Evolutionary conservation across 2,888 invertebrate genomes (phyloP).

Genomic region (Punctoribates punctum): DNA sequence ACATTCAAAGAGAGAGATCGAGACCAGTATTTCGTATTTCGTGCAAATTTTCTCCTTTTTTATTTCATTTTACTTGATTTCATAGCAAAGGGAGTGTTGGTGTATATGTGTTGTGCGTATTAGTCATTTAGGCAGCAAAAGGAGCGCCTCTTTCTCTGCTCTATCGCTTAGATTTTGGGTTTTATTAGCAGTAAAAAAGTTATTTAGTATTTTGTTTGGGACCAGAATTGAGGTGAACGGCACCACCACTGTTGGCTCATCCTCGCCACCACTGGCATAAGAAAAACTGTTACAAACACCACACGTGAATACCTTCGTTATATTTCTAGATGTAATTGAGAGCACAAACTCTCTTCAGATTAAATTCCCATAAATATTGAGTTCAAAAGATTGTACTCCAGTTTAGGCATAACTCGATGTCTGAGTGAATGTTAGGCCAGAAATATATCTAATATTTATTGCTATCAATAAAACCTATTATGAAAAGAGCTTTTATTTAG

Average conservation of each 20-base stretch:
- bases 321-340: background rate
- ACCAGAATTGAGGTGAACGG: constrained; percentile 30
- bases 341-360: background rate
- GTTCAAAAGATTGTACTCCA: too few species aligned
- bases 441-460: too few species aligned
- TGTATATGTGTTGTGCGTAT: background rate
- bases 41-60: constrained; percentile 3
- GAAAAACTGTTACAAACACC: constrained; percentile 19
- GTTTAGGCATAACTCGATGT: too few species aligned
- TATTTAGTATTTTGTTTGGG: background rate
- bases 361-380: background rate
- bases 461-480: constrained; percentile 15
- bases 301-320: constrained; percentile 9
- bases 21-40: background rate
- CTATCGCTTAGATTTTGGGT: background rate
- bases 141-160: constrained; percentile 6
- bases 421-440: too few species aligned
- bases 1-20: background rate
- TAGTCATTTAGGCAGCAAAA: background rate
- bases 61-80: background rate
- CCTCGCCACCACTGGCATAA: background rate
- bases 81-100: constrained; percentile 14
- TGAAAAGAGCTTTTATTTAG: background rate
- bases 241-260: background rate
- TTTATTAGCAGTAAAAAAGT: background rate